These are phyloP conservation scores for Dolichallabes microphthalmus DNA, from an alignment of 2,113 vertebrate genomes.

Conservation along the genomic window DNA sequence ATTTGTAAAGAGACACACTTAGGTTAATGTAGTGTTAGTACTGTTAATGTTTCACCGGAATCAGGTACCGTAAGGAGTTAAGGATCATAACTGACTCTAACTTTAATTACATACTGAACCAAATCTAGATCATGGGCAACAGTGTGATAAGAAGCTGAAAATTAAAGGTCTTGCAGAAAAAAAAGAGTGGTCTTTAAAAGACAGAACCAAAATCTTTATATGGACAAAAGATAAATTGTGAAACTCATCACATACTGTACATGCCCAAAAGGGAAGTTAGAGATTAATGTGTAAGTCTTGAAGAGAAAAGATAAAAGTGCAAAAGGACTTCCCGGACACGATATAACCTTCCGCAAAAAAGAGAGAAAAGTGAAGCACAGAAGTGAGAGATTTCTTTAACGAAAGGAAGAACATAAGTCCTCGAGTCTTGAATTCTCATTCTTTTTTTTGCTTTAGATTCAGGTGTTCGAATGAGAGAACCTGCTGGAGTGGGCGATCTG, in stretches of 20 bases:
- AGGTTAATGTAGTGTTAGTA: background rate
- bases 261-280: constrained; percentile 11
- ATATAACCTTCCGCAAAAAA: constrained; percentile 37
- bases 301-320: constrained; percentile 29
- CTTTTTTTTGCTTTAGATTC: constrained; percentile 36
- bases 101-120: background rate
- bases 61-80: background rate
- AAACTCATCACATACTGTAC: constrained; percentile 38
- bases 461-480: constrained; percentile 27
- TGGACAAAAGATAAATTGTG: constrained; percentile 19
- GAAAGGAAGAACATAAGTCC: constrained; percentile 27
- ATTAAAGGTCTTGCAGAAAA: background rate
- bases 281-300: constrained; percentile 38
- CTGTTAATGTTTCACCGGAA: background rate
- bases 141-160: constrained; percentile 14
- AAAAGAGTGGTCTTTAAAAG: background rate
- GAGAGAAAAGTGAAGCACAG: background rate
- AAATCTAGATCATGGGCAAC: background rate
- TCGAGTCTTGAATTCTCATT: constrained; percentile 35
- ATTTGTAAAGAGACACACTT: background rate
- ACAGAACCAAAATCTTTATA: constrained; percentile 24
- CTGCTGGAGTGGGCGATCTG: constrained; percentile 11
- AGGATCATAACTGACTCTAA: background rate
- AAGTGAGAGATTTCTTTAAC: constrained; percentile 14
- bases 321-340: constrained; percentile 29